These are phyloP conservation scores for Gasterosteus aculeatus DNA, from an alignment of 2,113 vertebrate species.

Conservation along the genomic window DNA sequence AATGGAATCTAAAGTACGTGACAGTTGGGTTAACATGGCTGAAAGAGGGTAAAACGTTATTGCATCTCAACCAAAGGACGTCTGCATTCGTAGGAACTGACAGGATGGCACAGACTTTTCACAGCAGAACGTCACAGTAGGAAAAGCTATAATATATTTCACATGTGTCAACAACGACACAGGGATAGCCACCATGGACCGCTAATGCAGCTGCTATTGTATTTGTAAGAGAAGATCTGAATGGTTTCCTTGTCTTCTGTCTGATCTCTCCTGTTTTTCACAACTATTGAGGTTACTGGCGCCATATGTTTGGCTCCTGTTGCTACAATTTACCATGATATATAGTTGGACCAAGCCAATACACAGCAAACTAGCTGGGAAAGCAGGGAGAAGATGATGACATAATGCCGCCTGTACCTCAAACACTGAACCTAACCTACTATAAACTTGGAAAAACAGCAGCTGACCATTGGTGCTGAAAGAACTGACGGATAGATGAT, in stretches of 20 bases:
- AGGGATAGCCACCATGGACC: background rate
- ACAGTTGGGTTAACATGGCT: background rate
- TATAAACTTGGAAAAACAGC: constrained; percentile 1
- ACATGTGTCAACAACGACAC: constrained; percentile 6
- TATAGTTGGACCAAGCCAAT: constrained; percentile 48
- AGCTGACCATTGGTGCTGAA: background rate
- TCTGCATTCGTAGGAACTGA: background rate
- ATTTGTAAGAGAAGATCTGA: constrained; percentile 55
- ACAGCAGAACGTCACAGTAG: background rate
- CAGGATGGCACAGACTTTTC: background rate
- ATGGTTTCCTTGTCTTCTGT: constrained; percentile 60
- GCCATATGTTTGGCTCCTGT: constrained; percentile 72
- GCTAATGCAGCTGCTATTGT: constrained; percentile 37
- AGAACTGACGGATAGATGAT: background rate
- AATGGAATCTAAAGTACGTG: constrained; percentile 22
- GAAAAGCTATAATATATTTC: background rate
- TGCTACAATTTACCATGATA: constrained; percentile 46
- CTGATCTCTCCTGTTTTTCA: constrained; percentile 59
- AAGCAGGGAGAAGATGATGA: constrained; percentile 31
- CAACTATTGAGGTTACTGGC: constrained; percentile 67
- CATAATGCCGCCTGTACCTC: constrained; percentile 13
- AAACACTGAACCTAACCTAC: constrained; percentile 13
- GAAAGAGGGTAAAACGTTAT: constrained; percentile 8
- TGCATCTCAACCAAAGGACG: background rate
- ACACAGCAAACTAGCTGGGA: constrained; percentile 51